Base-by-base conservation (phyloP, 1,140 invertebrate genomes). In the Micrasema minimum region DNA sequence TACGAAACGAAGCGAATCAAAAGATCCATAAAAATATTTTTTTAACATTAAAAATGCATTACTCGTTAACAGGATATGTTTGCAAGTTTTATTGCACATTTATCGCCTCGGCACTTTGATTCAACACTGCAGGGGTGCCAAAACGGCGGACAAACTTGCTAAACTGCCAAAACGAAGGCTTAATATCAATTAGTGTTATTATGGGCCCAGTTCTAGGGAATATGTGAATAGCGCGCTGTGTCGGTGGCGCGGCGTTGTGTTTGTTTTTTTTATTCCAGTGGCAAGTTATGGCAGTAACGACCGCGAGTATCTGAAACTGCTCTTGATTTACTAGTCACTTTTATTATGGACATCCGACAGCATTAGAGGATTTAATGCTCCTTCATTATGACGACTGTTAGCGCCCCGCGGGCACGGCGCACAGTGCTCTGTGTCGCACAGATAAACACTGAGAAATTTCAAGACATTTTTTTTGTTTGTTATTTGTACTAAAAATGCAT, bases 161-260 rank as follows among this genome's bases (percentile, higher is more conserved):
- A 35, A 62, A 51, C 46, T n/a, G 46, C 45, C 64, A 59, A 66
- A 41, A 43, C 59, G 71, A 31, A 12, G 57, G 66, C 23, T 26
- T 55, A 45, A 69, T 69, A 72, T 72, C 71, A 72, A 72, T 72
- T 72, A 72, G 57, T 57, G 55, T 69, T 72, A 65, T 69, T 72
- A 55, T 55, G 53, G 64, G 20, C 46, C 64, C 26, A 31, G 2
- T 31, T 31, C n/a, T n/a, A n/a, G n/a, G n/a, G n/a, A n/a, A n/a
- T n/a, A n/a, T n/a, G n/a, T n/a, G n/a, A n/a, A n/a, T n/a, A n/a
- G n/a, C n/a, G n/a, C n/a, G n/a, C n/a, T n/a, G n/a, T n/a, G n/a
- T n/a, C n/a, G n/a, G n/a, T n/a, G n/a, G n/a, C n/a, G n/a, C n/a
- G n/a, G n/a, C n/a, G n/a, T n/a, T n/a, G n/a, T n/a, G n/a, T n/a